Conservation (phyloP, 1,140 invertebrate genomes). For the Cherax destructor region DNA sequence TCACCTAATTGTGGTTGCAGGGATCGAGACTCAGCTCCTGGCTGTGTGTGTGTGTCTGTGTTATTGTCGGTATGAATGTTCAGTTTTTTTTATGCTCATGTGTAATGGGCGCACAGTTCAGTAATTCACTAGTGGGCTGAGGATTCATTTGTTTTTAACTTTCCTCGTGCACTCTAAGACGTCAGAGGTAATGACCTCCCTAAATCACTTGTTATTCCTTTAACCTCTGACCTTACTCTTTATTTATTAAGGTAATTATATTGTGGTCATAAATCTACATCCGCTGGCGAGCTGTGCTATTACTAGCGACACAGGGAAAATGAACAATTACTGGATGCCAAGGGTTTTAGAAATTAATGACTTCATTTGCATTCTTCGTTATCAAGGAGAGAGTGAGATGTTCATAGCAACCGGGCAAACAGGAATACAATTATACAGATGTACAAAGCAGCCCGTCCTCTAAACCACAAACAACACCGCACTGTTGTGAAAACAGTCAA, state of each 20-base stretch:
- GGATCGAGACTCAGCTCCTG: no score
- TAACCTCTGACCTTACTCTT: not conserved
- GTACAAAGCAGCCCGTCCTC: no score
- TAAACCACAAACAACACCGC: no score
- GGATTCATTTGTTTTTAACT: not conserved
- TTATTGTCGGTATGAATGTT: not conserved
- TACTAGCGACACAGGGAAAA: not conserved
- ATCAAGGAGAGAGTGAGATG: no score
- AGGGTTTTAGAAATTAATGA: no score
- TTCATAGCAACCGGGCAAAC: no score
- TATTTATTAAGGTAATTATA: not conserved
- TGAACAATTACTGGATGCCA: not conserved
- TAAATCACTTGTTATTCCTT: not conserved
- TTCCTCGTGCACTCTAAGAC: not conserved
- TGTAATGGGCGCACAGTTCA: no score
- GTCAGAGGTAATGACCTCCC: not conserved
- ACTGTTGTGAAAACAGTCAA: no score
- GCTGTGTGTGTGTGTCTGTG: not conserved
- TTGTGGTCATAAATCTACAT: not conserved
- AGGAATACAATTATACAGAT: no score
- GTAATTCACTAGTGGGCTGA: no score
- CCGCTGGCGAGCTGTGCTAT: not conserved
- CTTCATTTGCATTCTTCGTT: no score
- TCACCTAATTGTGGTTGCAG: no score
- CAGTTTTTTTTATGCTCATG: not conserved